Base-by-base conservation (phyloP, 2,888 invertebrate genomes). In the Cremastinae sp. region DNA sequence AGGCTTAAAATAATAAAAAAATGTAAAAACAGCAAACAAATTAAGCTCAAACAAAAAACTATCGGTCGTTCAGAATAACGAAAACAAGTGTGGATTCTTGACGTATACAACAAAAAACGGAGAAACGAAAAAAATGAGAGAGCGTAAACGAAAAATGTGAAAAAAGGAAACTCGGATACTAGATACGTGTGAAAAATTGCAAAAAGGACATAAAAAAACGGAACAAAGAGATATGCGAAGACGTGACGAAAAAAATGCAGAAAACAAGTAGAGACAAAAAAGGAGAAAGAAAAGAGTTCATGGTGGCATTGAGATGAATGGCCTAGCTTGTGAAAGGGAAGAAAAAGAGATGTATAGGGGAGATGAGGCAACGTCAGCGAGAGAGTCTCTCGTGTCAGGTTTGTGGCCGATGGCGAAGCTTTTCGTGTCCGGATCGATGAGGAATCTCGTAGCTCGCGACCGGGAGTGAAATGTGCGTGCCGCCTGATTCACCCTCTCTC, bases 361-460 rank as follows among this genome's bases (percentile, higher is more conserved):
- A 41, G 70, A 47, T 45, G 68, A 66, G 61, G 14, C 47, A 41
- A 49, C 28, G 28, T 28, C 28, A 28, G 28, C 28, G 28, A 49
- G 28, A 47, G 39, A 12, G 41, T 51, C 41, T 28, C 22, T 58
- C 28, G 14, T 39, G 10, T 43, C 58, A 45, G 2, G 41, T 51
- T 49, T n/a, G 41, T 39, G 28, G n/a, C 51, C 51, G 47, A 51
- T 41, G 64, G 22, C 35, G 37, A 58, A 16, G 49, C 37, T 53
- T 62, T 45, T 58, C 28, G 47, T 68, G 58, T 72, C 39, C 16
- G 75, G 75, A 76, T 76, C 75, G 75, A 74, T 74, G 66, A 53
- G 53, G 37, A 62, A 37, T 41, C 51, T 39, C 16, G 47, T 28
- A 28, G 47, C 49, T 14, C 56, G 53, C 18, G 47, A 56, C 28